Percentiles rank a stretch among this genome's conserved stretches.
Conservation (phyloP, 1,140 invertebrate genomes). For the Thaumetopoea pityocampa region DNA sequence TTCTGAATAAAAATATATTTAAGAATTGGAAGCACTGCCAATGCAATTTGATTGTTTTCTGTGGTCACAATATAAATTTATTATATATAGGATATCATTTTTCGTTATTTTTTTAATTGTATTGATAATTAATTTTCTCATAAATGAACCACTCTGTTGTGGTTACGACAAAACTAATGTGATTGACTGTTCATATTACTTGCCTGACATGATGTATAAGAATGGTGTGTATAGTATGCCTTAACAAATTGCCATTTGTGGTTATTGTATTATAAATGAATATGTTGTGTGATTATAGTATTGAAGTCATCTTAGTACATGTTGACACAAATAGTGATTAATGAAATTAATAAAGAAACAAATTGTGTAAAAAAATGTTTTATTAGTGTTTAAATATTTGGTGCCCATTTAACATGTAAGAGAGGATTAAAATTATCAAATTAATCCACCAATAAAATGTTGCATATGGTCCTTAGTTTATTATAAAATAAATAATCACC, state of each 20-base stretch:
- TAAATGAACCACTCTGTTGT: conserved; percentile 2
- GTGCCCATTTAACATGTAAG: conserved; percentile 21
- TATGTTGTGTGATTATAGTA: conserved; percentile 40
- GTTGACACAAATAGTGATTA: conserved; percentile 57
- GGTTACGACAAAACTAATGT: conserved; percentile 8
- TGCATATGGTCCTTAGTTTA: conserved; percentile 9
- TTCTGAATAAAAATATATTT: conserved; percentile 11
- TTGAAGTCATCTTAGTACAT: conserved; percentile 55
- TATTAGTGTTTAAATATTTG: conserved; percentile 23
- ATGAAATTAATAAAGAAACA: conserved; percentile 63
- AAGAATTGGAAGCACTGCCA: conserved; percentile 17
- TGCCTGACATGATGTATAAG: conserved; percentile 22
- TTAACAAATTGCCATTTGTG: conserved; percentile 63
- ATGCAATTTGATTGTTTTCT: conserved; percentile 21
- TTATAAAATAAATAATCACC: conserved; percentile 18
- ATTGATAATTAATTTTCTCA: conserved; percentile 7
- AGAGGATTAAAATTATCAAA: conserved; percentile 8
- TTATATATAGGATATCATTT: conserved; percentile 19
- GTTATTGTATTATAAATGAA: conserved; percentile 55
- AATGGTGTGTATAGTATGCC: conserved; percentile 39
- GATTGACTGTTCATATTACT: conserved; percentile 24
- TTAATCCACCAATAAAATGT: conserved; percentile 8
- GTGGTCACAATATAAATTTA: conserved; percentile 14
- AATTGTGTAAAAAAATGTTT: conserved; percentile 60
- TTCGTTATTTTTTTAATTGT: conserved; percentile 17